Conservation (phyloP, 2,113 vertebrate genomes). For the Ochotona curzoniae region DNA sequence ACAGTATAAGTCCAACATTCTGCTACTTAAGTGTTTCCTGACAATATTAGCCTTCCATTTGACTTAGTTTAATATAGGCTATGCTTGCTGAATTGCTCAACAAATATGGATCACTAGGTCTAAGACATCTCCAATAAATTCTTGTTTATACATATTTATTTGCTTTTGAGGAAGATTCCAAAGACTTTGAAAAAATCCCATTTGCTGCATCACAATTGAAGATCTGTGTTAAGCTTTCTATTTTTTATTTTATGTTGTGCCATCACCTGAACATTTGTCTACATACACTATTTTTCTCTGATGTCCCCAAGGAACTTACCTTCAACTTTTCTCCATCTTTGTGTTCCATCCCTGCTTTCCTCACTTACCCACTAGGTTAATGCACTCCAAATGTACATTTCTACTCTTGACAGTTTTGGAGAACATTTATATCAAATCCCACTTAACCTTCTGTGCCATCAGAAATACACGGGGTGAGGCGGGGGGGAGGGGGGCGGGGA, state of each 20-base stretch:
- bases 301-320: slow-evolving; percentile 30
- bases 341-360: slow-evolving; percentile 41
- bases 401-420: slow-evolving; percentile 24
- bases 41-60: neutral
- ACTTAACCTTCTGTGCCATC: slow-evolving; percentile 14
- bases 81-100: neutral
- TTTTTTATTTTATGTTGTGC: slow-evolving; percentile 30
- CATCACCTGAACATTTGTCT: slow-evolving; percentile 42
- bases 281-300: neutral
- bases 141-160: slow-evolving; percentile 16
- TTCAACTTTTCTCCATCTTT: slow-evolving; percentile 48
- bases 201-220: slow-evolving; percentile 20
- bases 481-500: neutral
- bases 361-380: slow-evolving; percentile 48
- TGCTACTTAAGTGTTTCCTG: too few species aligned
- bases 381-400: slow-evolving; percentile 57
- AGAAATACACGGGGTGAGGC: slow-evolving; percentile 29
- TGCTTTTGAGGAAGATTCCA: slow-evolving; percentile 48
- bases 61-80: neutral
- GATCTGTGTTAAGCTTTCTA: neutral
- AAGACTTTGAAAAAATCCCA: slow-evolving; percentile 36
- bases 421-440: slow-evolving; percentile 56
- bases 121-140: neutral
- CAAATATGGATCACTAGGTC: neutral
- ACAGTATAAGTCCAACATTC: too few species aligned